Base-by-base conservation (phyloP, 2,888 invertebrate genomes). In the Drosophila bunnanda region DNA sequence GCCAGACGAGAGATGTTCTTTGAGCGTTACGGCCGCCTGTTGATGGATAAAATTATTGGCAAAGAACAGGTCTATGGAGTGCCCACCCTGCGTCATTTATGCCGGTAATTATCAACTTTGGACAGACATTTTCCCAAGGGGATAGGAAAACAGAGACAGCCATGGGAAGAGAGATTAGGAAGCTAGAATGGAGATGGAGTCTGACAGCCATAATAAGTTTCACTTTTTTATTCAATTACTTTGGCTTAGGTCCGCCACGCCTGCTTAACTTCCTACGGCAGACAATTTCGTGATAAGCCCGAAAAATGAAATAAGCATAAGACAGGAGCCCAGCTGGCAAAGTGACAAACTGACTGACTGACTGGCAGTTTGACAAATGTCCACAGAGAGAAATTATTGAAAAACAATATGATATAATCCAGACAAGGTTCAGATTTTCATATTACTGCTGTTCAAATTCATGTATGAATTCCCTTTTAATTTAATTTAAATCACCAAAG, bases 21-120 rank as follows among this genome's bases (percentile, higher is more conserved):
- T 50, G 80, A 91, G 60, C 91, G 90, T 76, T 93, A 92, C 64
- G 91, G 91, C 48, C 74, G 79, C 12, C 80, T 93, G 44, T 74
- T 93, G 64, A 78, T 90, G 66, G 92, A 92, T 73, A 91, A 89
- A 76, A 90, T 93, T 61, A 84, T 93, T 74, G 81, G 66, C 52
- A 85, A 81, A 75, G 91, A 92, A 39, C 92, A 92, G 82, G 92
- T 92, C 30, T 93, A 90, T 71, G 92, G 93, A 22, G 90, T 92
- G 57, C 91, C 92, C n/a, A 95, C 96, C 79, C 92, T 97, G 62
- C 96, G 95, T 78, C 97, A 97, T 91, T 91, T 97, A 4, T 95
- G 96, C 81, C 93, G 93, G 92, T 92, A 78, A 89, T 91, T 91
- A 78, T 71, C 59, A 82, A 74, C 73, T 59, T 44, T 56, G 34